Evolutionary conservation across 2,797 vertebrate genomes (phyloP), one percentile per base, ranked within the genome.

Genomic region (Odontamblyopus lacepedii): DNA sequence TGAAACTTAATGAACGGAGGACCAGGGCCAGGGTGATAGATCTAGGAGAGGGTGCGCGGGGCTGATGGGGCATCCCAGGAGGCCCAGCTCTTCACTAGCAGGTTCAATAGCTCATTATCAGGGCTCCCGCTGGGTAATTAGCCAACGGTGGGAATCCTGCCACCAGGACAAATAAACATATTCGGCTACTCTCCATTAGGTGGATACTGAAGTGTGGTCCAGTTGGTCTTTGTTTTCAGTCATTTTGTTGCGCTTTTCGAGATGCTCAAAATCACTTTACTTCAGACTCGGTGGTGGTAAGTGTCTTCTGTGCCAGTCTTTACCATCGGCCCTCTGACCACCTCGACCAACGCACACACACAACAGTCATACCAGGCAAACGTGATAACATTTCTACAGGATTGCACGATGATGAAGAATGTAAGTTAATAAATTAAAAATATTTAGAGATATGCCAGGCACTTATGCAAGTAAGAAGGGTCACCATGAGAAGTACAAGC

Each of bases 21-120:
- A 86, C 83, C 86, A 85, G 82, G 82, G 73, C 72, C 77, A 82
- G 85, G 89, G 88, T 88, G 88, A 92, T 88, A 74, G 83, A 90
- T 88, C 85, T 69, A 78, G 44, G 73, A 83, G 79, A 72, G 81
- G 19, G 50, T 70, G 83, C 80, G 80, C 88, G 87, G 73, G 44
- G 79, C 83, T 87, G 83, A 91, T 84, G 77, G 81, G 19, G 63
- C 62, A 15, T 92, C 91, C 90, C 92, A 83, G 77, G 89, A 89
- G 89, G 86, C 75, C 68, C 77, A 86, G 77, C 85, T 71, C 74
- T 77, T 78, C 83, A 70, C 82, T 80, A 78, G 79, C 80, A 84
- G 85, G 91, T 92, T 94, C 93, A 92, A 94, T 93, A 93, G 91
- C 92, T 94, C 93, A 93, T 95, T 91, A 94, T 93, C 88, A 90